A percentile compares a stretch with the other conserved stretches of the same genome.
These are phyloP conservation scores for Orthosia incerta DNA, from an alignment of 2,888 invertebrate genomes.

Conservation along the genomic window DNA sequence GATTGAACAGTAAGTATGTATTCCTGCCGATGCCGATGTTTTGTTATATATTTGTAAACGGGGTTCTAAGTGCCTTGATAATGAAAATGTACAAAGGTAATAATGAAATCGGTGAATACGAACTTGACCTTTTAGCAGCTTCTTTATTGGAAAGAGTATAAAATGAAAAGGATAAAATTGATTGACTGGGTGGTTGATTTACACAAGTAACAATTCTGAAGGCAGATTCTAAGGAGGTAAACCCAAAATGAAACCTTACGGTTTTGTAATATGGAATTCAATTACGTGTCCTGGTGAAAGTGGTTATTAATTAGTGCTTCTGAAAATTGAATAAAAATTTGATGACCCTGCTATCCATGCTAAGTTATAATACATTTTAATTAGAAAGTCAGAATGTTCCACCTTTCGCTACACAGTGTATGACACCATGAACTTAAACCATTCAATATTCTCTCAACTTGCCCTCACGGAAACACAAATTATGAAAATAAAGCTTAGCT, in stretches of 20 bases:
- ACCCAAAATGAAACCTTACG: too few species aligned
- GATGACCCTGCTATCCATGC: not conserved
- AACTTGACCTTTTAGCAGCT: not conserved
- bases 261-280: not conserved
- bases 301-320: not conserved
- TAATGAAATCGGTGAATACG: not conserved
- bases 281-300: not conserved
- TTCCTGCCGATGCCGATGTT: not conserved
- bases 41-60: not conserved
- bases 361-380: not conserved
- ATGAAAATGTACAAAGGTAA: not conserved
- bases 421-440: conserved; percentile 5
- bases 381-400: not conserved
- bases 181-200: not conserved
- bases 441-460: conserved; percentile 5
- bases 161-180: not conserved
- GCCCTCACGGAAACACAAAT: conserved; percentile 28
- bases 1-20: not conserved
- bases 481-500: conserved; percentile 54
- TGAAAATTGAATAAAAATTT: not conserved
- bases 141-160: not conserved
- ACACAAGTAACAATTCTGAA: not conserved
- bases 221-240: too few species aligned
- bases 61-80: not conserved
- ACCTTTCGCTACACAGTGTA: not conserved